Base-by-base conservation (phyloP, 2,113 vertebrate genomes). In the Ammodytes dubius region DNA sequence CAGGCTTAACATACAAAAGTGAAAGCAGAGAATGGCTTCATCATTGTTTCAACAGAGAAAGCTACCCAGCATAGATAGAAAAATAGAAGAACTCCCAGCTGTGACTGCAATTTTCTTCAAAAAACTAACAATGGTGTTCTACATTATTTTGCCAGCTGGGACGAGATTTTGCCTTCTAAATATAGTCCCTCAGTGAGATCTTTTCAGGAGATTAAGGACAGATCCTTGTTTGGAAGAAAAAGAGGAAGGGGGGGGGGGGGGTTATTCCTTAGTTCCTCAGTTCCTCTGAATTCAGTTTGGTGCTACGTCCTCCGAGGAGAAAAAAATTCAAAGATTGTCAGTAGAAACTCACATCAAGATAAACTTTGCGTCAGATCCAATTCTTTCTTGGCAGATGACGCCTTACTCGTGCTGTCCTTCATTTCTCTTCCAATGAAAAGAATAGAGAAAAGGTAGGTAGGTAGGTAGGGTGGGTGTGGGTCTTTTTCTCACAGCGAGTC, bases 1-100 rank as follows among this genome's bases (percentile, higher is more conserved):
- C 81, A 79, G 83, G 67, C 68, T 27, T 75, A 80, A 77, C 58
- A 68, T 84, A 87, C 52, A 92, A 90, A 89, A 89, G 59, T 72
- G 60, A 85, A 76, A 90, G 82, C 76, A 77, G 72, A 76, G 72
- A 70, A 52, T n/a, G 59, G 39, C 49, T 74, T 84, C 46, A 80
- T 40, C 17, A 88, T 63, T 77, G 63, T 68, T 76, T 76, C 35
- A 58, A 61, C 27, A 73, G 61, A 82, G 64, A 66, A 49, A 81
- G 74, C 84, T 88, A 83, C 79, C 74, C 81, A 69, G 60, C n/a
- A 8, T 47, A 68, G 45, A 79, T 83, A 87, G 66, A 92, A 92
- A 91, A 93, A 91, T 85, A 89, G 64, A 92, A 89, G 64, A 92
- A 91, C 74, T 92, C 81, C 81, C 71, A 87, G 85, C 87, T 84